A percentile compares a stretch with the other conserved stretches of the same genome.
phyloP scores from a whole-genome alignment of 2,113 vertebrate genomes.

The Indri indri region DNA sequence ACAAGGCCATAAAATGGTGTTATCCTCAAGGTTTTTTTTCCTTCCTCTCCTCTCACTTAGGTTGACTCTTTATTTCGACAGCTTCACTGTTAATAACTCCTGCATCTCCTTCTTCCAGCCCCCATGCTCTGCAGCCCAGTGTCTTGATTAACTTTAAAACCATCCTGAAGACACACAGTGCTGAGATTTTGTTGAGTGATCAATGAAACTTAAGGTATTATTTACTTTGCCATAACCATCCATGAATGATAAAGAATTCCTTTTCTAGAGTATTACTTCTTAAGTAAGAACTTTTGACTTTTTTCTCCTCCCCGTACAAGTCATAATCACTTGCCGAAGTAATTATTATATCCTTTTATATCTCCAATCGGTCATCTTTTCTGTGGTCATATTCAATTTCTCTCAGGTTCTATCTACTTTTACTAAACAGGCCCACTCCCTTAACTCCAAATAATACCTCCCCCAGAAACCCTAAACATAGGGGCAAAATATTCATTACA shows the following conservation, averaged over 20 bases:
- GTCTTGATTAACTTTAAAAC: conserved; percentile 40
- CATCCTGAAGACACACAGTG: conserved; percentile 9
- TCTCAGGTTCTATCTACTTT: conserved; percentile 14
- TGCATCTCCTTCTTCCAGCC: not conserved
- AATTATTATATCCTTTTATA: not conserved
- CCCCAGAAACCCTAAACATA: not conserved
- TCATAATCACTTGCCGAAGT: conserved; percentile 9
- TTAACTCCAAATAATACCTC: not conserved
- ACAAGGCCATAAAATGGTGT: not conserved
- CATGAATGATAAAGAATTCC: not conserved
- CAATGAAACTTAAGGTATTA: not conserved
- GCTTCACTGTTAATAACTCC: conserved; percentile 7
- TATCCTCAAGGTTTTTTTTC: not conserved
- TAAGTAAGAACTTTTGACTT: not conserved
- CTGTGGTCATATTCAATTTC: not conserved
- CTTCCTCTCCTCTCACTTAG: not conserved
- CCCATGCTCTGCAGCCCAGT: not conserved
- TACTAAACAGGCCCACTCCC: not conserved
- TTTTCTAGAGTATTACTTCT: not conserved
- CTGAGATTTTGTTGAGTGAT: conserved; percentile 30
- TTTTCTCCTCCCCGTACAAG: not conserved
- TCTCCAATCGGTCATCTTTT: not conserved
- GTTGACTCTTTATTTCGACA: conserved; percentile 28
- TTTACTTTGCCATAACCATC: not conserved
- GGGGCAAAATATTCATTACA: not conserved